Base-by-base conservation (phyloP, 1,140 invertebrate species). In the Oppia nitens region DNA sequence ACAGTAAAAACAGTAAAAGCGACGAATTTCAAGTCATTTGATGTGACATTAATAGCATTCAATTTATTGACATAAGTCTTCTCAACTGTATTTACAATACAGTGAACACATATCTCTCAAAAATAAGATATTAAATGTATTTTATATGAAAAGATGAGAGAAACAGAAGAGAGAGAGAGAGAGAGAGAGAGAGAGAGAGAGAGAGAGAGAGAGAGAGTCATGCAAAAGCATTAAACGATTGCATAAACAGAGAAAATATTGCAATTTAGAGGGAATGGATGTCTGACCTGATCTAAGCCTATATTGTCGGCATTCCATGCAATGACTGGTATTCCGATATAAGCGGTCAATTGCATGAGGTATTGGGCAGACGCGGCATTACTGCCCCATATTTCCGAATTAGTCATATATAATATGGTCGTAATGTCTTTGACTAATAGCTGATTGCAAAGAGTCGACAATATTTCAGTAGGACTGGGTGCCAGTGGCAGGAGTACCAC, bases 281-380 rank as follows among this genome's bases (percentile, higher is more conserved):
- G 17, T 17, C 23, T n/a, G 68, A 83, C 81, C 73, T 80, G 73
- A 64, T 81, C 79, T 3, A 90, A 74, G 40, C 85, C 86, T 1
- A 88, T 91, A 71, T 92, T 93, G 69, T 93, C 88, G 1, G 87
- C 87, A 70, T 93, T 93, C 88, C 88, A 93, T 1, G 87, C 66
- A 63, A 94, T 89, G 12, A 93, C 87, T 60, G 89, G 84, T 59
- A 89, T 85, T 23, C 84, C 83, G 17, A 82, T 67, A 72, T 89
- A 90, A 28, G 83, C 84, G 53, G 88, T 86, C 61, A 93, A 74
- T 74, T 93, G 87, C 48, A 93, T 77, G 69, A 94, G 89, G 73
- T 93, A 94, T 72, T 93, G 88, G 25, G 86, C 85, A 48, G 87
- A 89, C 58, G 87, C 88, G 49, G 88, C 91, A 71, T 85, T 88